phyloP scores from a whole-genome alignment of 2,797 vertebrate genomes.

The Megaceryle alcyon region DNA sequence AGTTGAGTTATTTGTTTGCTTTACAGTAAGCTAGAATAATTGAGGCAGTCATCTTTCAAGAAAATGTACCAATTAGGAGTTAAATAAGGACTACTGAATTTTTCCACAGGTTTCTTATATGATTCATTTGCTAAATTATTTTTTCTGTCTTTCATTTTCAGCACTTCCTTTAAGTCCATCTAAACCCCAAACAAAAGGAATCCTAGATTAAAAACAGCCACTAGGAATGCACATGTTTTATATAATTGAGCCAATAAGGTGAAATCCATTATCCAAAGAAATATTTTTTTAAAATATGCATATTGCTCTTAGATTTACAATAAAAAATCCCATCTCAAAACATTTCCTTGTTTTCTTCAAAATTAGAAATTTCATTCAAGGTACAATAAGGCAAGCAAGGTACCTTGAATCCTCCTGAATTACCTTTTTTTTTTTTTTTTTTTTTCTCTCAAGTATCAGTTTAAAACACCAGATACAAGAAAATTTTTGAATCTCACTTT shows the following conservation, averaged over 20 bases:
- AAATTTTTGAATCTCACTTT: background rate
- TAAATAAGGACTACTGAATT: background rate
- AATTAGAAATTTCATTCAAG: background rate
- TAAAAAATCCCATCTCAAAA: background rate
- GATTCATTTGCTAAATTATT: conserved; percentile 28
- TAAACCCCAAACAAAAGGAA: background rate
- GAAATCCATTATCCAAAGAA: background rate
- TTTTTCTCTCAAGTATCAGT: background rate
- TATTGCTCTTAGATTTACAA: background rate
- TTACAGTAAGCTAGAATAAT: background rate
- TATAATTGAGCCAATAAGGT: background rate
- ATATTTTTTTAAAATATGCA: background rate
- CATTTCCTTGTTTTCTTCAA: background rate
- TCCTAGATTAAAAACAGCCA: background rate
- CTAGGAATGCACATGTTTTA: background rate
- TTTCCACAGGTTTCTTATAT: background rate
- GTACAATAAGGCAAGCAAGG: background rate
- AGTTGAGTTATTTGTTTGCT: background rate
- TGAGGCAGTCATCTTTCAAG: background rate
- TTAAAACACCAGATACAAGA: background rate
- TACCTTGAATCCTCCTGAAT: background rate
- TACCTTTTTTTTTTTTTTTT: background rate
- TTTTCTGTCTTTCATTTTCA: conserved; percentile 34
- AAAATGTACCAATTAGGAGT: conserved; percentile 1
- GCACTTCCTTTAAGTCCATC: background rate